Conservation (phyloP, 2,797 vertebrate genomes). For the Eurystomus glaucurus region DNA sequence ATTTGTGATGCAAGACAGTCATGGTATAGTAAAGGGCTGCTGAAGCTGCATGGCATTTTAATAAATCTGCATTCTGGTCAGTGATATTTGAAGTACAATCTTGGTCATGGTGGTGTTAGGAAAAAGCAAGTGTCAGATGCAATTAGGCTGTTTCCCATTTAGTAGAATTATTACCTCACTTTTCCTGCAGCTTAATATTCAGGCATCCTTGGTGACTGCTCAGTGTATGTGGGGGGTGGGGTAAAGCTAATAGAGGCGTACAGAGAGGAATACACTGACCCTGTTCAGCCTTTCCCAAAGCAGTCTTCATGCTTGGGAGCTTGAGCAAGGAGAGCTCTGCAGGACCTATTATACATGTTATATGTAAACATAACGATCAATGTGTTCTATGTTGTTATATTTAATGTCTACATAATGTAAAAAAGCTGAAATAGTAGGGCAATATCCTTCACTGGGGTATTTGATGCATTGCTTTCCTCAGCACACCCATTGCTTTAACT, state of each 20-base stretch:
- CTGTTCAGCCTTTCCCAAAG: neutral
- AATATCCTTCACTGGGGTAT: neutral
- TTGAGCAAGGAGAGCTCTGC: neutral
- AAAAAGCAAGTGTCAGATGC: neutral
- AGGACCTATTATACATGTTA: neutral
- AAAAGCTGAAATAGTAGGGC: neutral
- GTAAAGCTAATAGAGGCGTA: neutral
- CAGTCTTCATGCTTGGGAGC: neutral
- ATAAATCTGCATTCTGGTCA: neutral
- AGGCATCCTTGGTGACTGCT: neutral
- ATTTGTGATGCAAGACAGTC: neutral
- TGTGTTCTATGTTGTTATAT: neutral
- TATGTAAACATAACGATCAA: neutral
- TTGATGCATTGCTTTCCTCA: rapidly evolving
- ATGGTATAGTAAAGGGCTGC: neutral
- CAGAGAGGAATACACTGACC: neutral
- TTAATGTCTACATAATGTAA: neutral
- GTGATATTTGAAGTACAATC: neutral
- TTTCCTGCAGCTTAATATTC: neutral
- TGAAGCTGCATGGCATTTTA: rapidly evolving
- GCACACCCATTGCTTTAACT: neutral
- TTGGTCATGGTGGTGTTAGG: neutral
- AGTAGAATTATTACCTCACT: neutral
- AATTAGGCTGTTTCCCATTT: neutral
- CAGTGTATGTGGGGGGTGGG: neutral